A percentile compares a stretch with the other conserved stretches of the same genome.
Conservation (phyloP, 1,140 invertebrate genomes). For the Drosophila lowei region DNA sequence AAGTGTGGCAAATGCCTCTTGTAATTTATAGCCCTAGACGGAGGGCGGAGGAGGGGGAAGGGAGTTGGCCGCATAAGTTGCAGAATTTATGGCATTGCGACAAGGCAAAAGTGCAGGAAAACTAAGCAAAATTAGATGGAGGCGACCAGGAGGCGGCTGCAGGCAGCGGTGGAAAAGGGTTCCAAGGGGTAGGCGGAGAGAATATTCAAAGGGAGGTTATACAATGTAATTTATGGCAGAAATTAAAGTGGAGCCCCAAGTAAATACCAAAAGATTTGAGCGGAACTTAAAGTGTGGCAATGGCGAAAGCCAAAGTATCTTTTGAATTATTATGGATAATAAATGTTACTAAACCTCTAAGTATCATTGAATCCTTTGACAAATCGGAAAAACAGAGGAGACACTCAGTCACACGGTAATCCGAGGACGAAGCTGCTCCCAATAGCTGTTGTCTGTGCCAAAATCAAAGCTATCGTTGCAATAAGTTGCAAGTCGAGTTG, state of each 20-base stretch:
- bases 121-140: conserved; percentile 57
- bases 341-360: no score
- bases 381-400: no score
- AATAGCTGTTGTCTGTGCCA: conserved; percentile 25
- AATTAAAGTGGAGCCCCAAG: conserved; percentile 5
- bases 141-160: conserved; percentile 16
- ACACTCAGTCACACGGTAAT: conserved; percentile 1
- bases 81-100: conserved; percentile 76
- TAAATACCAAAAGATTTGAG: neutral
- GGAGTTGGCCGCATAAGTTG: conserved; percentile 71
- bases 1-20: conserved; percentile 78
- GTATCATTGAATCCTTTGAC: no score
- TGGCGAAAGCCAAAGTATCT: no score
- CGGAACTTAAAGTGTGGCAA: no score
- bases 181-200: neutral
- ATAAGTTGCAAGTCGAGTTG: conserved; percentile 50
- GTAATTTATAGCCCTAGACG: conserved; percentile 67
- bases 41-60: conserved; percentile 6
- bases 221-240: conserved; percentile 42
- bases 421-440: conserved; percentile 1
- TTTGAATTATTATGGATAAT: no score
- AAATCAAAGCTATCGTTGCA: conserved; percentile 55
- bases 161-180: conserved; percentile 13
- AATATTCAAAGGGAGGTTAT: conserved; percentile 38
- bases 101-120: conserved; percentile 54